Evolutionary conservation across 2,113 vertebrate species (phyloP).

Genomic region (Talpa occidentalis): DNA sequence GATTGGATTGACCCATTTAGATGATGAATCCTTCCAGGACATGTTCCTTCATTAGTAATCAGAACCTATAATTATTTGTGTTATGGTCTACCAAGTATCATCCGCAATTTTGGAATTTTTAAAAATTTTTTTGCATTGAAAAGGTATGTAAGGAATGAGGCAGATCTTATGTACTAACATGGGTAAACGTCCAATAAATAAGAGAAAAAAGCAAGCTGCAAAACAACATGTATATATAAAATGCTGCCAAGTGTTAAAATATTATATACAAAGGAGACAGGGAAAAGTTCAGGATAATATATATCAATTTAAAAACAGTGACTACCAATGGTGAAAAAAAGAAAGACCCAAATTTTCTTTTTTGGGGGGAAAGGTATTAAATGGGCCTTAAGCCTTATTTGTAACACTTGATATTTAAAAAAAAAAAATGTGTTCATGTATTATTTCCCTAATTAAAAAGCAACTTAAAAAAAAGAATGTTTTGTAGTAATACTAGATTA

Average conservation of each 20-base stretch:
- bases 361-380: not conserved
- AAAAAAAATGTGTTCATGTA: constrained; percentile 10
- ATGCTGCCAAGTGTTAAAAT: constrained; percentile 17
- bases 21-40: not conserved
- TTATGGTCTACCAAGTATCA: not conserved
- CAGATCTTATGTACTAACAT: constrained; percentile 5
- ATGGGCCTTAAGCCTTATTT: not conserved
- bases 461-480: constrained; percentile 7
- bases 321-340: not conserved
- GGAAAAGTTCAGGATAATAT: not conserved
- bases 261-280: not conserved
- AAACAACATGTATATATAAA: not conserved
- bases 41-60: constrained; percentile 15
- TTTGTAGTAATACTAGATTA: constrained; percentile 23
- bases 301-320: constrained; percentile 29
- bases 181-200: not conserved
- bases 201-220: constrained; percentile 8
- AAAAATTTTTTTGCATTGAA: not conserved
- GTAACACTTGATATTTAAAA: constrained; percentile 19
- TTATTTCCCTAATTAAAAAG: not conserved
- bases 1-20: constrained; percentile 74
- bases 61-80: not conserved
- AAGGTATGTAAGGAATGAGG: constrained; percentile 31
- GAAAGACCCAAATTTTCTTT: not conserved
- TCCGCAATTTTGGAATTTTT: constrained; percentile 27